A percentile compares a stretch with the other conserved stretches of the same genome.
These are phyloP conservation scores for Pithys albifrons DNA, from an alignment of 2,113 vertebrate genomes.

Conservation along the genomic window DNA sequence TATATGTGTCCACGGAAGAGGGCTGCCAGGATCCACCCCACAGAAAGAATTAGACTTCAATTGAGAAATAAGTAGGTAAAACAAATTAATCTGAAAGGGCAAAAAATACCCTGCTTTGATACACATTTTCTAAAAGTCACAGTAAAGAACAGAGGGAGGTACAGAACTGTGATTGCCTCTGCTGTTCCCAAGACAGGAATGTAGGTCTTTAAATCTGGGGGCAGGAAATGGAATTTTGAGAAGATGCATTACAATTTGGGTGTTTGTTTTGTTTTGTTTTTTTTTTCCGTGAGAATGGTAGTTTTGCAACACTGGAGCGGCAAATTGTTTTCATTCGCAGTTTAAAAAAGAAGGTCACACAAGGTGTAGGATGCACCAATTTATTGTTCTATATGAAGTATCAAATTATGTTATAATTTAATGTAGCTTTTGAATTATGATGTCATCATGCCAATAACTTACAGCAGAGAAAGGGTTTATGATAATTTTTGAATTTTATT, in stretches of 20 bases:
- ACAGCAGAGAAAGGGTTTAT: neutral
- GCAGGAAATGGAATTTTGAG: conserved; percentile 30
- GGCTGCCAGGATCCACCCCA: neutral
- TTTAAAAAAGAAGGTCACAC: conserved; percentile 59
- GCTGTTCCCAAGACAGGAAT: neutral
- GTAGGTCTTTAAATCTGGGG: neutral
- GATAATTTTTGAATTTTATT: neutral
- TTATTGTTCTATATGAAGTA: conserved; percentile 39
- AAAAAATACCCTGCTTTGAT: conserved; percentile 25
- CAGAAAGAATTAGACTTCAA: conserved; percentile 13
- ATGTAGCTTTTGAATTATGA: conserved; percentile 24
- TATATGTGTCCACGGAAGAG: neutral
- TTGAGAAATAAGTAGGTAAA: conserved; percentile 33
- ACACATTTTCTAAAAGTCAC: neutral
- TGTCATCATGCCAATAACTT: conserved; percentile 17
- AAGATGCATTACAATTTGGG: conserved; percentile 5
- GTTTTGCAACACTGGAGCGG: conserved; percentile 52
- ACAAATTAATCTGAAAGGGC: conserved; percentile 20
- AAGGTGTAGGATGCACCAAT: neutral
- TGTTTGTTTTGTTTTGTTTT: neutral
- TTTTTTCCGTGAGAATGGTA: conserved; percentile 20
- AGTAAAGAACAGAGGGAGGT: neutral
- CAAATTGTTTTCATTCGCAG: conserved; percentile 63
- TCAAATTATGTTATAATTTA: conserved; percentile 44
- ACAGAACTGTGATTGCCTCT: neutral